Evolutionary conservation across 2,888 invertebrate genomes (phyloP).

Genomic region (Abrostola triplasia): DNA sequence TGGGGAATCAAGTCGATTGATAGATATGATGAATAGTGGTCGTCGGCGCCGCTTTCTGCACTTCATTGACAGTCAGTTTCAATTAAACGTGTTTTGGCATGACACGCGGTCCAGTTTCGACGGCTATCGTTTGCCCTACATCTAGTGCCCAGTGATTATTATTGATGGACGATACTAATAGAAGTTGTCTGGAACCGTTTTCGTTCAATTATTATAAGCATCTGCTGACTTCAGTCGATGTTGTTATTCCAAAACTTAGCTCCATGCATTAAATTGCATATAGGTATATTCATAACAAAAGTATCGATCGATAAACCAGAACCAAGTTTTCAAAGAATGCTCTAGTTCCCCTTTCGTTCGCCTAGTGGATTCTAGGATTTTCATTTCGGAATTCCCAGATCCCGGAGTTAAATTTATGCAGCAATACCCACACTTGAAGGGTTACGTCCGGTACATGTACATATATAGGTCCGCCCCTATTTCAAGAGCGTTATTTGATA

Average conservation of each 20-base stretch:
- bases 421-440: background rate
- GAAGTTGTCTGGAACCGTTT: background rate
- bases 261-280: too few relatives aligned
- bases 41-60: constrained; percentile 39
- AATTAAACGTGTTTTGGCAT: constrained; percentile 46
- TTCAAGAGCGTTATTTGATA: background rate
- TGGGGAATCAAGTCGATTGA: constrained; percentile 33
- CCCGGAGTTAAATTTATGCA: background rate
- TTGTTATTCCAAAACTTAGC: too few relatives aligned
- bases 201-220: background rate
- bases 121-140: constrained; percentile 51
- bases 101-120: constrained; percentile 32
- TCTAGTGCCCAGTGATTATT: constrained; percentile 41
- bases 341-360: too few relatives aligned
- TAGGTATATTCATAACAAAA: too few relatives aligned
- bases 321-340: too few relatives aligned
- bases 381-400: too few relatives aligned
- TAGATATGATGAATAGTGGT: constrained; percentile 34
- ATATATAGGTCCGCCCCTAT: constrained; percentile 3
- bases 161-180: constrained; percentile 37
- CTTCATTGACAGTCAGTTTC: constrained; percentile 46
- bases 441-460: background rate
- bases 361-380: too few relatives aligned
- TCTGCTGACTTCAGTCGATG: background rate
- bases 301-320: too few relatives aligned